These are phyloP conservation scores for Microtus richardsoni DNA, from an alignment of 2,113 vertebrate species.

Conservation along the genomic window DNA sequence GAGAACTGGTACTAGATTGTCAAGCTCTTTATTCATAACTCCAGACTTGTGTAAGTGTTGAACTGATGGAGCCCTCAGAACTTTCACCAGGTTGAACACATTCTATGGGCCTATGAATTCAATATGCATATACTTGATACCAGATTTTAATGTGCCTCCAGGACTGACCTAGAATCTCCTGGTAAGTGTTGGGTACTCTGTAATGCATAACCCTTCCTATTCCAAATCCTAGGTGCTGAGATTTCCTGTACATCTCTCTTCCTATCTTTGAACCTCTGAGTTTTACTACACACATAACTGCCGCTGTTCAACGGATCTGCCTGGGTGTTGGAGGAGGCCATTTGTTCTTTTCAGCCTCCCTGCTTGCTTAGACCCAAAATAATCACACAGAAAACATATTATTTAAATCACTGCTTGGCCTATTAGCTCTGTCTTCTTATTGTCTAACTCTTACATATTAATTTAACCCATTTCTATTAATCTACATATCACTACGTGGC, in stretches of 20 bases:
- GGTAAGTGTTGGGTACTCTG: fast-evolving
- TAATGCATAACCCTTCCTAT: not conserved
- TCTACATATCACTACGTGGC: no score
- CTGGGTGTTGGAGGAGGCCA: no score
- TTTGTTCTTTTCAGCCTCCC: no score
- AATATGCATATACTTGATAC: not conserved
- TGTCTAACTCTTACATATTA: no score
- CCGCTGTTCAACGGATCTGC: not conserved
- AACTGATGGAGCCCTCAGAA: slow-evolving; percentile 79
- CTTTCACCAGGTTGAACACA: slow-evolving; percentile 70
- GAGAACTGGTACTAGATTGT: slow-evolving; percentile 77
- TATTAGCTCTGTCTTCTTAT: no score
- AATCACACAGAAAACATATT: no score
- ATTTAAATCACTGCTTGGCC: no score
- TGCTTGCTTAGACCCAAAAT: no score
- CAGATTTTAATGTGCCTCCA: not conserved
- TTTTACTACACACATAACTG: not conserved
- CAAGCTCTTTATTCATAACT: slow-evolving; percentile 82
- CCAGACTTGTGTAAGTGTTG: slow-evolving; percentile 67
- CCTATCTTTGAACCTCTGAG: not conserved
- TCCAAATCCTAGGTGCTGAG: not conserved
- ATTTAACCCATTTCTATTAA: no score
- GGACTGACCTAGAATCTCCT: not conserved
- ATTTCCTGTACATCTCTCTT: not conserved
- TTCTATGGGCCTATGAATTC: not conserved